phyloP scores from a whole-genome alignment of 2,797 vertebrate genomes.

The Onychomys arenicola region DNA sequence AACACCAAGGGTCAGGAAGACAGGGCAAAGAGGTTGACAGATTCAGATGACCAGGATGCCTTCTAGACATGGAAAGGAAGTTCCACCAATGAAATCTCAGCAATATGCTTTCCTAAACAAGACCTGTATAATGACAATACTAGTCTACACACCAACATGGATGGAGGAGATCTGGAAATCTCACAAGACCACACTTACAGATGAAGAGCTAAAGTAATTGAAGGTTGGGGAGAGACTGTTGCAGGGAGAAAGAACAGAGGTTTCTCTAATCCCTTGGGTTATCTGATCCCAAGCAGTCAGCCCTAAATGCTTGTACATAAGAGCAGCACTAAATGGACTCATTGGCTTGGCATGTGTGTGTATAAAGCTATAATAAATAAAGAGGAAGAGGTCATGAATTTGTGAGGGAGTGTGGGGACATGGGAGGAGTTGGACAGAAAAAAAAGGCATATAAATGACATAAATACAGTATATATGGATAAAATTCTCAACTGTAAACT shows the following conservation, averaged over 20 bases:
- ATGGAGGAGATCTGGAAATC: background rate
- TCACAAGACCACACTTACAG: background rate
- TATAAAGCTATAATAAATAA: background rate
- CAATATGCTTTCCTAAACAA: background rate
- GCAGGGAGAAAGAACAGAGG: too few relatives aligned
- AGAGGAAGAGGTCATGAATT: background rate
- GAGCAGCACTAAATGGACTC: background rate
- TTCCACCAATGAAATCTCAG: background rate
- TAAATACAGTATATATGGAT: too few relatives aligned
- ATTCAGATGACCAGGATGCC: background rate
- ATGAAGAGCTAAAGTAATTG: background rate
- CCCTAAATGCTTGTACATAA: background rate
- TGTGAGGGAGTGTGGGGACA: too few relatives aligned
- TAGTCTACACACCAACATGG: too few relatives aligned
- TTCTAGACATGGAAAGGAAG: background rate
- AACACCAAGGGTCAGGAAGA: background rate
- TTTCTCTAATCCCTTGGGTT: background rate
- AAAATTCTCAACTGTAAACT: background rate
- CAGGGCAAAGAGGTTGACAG: background rate
- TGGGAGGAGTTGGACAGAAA: background rate
- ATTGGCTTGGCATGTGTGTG: background rate
- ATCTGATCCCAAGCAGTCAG: background rate
- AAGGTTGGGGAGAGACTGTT: background rate
- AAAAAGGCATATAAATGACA: background rate
- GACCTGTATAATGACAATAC: too few relatives aligned